A percentile compares a stretch with the other conserved stretches of the same genome.
These are phyloP conservation scores for Morpho deidamia DNA, from an alignment of 2,888 invertebrate genomes.

Conservation along the genomic window DNA sequence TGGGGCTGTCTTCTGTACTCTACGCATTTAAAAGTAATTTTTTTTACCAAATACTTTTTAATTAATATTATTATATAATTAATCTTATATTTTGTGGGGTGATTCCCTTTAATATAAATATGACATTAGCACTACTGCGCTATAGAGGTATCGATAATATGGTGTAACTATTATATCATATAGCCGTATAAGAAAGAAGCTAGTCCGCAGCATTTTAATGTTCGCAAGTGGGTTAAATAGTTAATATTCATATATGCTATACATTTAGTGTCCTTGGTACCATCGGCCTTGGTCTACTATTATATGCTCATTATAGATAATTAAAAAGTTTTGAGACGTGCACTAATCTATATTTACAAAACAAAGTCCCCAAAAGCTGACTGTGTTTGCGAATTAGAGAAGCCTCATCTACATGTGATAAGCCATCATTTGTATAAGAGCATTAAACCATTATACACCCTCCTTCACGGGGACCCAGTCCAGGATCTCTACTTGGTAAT, in stretches of 20 bases:
- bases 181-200: background rate
- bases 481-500: too few species aligned
- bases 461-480: slow-evolving; percentile 88
- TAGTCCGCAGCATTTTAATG: slow-evolving; percentile 14
- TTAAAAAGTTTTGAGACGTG: too few species aligned
- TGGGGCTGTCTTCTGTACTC: too few species aligned
- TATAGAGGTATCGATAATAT: too few species aligned
- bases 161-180: background rate
- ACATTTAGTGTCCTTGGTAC: slow-evolving; percentile 21
- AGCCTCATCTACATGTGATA: slow-evolving; percentile 71
- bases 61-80: too few species aligned
- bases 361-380: too few species aligned
- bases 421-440: slow-evolving; percentile 75
- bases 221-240: background rate
- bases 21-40: too few species aligned
- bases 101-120: too few species aligned
- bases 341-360: too few species aligned
- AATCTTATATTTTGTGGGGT: too few species aligned
- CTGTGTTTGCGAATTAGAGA: slow-evolving; percentile 81
- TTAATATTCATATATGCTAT: slow-evolving; percentile 22
- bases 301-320: background rate
- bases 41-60: too few species aligned
- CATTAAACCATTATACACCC: slow-evolving; percentile 81
- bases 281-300: slow-evolving; percentile 7
- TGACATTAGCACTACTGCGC: too few species aligned